A percentile compares a stretch with the other conserved stretches of the same genome.
Conservation (phyloP, 1,140 invertebrate species). For the Anagrus nilaparvatae region DNA sequence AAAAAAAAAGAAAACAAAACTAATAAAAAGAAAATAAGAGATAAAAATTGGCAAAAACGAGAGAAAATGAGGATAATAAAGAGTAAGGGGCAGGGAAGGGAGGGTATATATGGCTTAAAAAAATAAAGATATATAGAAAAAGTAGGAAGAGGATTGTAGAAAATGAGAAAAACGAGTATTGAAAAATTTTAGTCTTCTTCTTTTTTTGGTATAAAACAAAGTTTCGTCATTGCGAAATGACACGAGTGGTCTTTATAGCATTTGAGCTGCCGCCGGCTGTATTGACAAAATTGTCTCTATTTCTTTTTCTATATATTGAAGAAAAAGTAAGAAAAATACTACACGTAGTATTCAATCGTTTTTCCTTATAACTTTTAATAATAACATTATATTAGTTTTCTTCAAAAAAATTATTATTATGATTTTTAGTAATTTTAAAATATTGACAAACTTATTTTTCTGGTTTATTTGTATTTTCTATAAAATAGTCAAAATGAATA, state of each 20-base stretch:
- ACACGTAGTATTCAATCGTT: too few species aligned
- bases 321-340: too few species aligned
- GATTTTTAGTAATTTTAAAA: too few species aligned
- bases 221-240: conserved; percentile 46
- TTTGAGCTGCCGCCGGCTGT: conserved; percentile 29
- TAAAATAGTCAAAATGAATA: too few species aligned
- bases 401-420: too few species aligned
- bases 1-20: conserved; percentile 2
- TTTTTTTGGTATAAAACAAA: conserved; percentile 41
- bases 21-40: background rate
- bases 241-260: conserved; percentile 45
- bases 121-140: conserved; percentile 10
- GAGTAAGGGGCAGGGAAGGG: conserved; percentile 15
- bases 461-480: too few species aligned
- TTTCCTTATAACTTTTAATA: too few species aligned
- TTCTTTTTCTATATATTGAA: conserved; percentile 13
- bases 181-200: too few species aligned
- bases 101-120: conserved; percentile 18
- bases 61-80: conserved; percentile 4
- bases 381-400: too few species aligned
- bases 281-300: conserved; percentile 42
- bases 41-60: background rate
- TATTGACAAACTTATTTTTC: too few species aligned
- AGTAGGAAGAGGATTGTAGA: conserved; percentile 10
- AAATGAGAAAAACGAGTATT: conserved; percentile 21